Evolutionary conservation across 2,888 invertebrate species (phyloP), one percentile per base, ranked within the genome.

Genomic region (Oxystoma pomonae): DNA sequence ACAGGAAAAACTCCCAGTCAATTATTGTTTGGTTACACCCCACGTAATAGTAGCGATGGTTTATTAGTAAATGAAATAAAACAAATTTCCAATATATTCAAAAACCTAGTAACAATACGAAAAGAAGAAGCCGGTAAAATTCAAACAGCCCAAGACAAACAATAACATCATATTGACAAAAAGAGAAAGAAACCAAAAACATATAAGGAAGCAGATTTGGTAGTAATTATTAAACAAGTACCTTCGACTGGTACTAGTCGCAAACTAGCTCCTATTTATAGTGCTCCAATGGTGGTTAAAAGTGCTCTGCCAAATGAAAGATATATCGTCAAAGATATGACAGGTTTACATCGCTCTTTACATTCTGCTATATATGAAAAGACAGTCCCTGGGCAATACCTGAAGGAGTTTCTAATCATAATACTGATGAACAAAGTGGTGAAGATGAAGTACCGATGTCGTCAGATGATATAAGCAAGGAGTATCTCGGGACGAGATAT

Each of bases 161-260:
- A 68, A 61, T 68, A 69, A 56, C n/a, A 22, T 56, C 20, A 51
- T 1, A 66, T n/a, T n/a, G n/a, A n/a, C n/a, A n/a, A 69, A 58
- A 61, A 59, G 60, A 63, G 67, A 22, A 18, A 66, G 51, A 17
- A 18, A 58, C 53, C 68, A 9, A 57, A 52, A 20, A n/a, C 50
- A 20, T 69, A 67, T 51, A 65, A 67, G 57, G 60, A 49, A 56
- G 67, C 67, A 16, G 68, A 69, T 55, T 21, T 69, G 19, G 67
- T 69, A 16, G 18, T 61, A 56, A 67, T 63, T 61, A 19, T 60
- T 9, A 69, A 69, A 55, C 58, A 67, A n/a, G 19, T 49, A 18
- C 60, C 65, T 1, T 55, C 57, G 16, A 68, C 63, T 59, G 60
- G 61, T 49, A 62, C 61, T 68, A 68, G 16, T 67, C 67, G 64